Evolutionary conservation across 1,140 invertebrate genomes (phyloP), one percentile per base, ranked within the genome.

Genomic region (Cepaea nemoralis): DNA sequence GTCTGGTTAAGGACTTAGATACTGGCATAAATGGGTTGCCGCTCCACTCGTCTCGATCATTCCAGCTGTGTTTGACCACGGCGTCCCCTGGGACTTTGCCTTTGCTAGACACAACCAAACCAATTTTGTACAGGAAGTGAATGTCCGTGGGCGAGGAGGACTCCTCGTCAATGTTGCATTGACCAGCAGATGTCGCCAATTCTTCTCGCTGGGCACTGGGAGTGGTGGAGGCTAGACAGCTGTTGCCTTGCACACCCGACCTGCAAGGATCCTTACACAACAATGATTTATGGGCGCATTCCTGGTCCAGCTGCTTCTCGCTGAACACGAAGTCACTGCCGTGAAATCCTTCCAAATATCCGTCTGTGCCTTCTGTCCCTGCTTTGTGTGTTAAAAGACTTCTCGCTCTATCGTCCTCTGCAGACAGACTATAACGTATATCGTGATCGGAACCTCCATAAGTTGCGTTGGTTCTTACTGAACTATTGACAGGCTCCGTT

Each of bases 51-150:
- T 63, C 59, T 63, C 59, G 59, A 63, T 16, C 33, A 5, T 63
- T 27, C 27, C 5, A 31, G n/a, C 16, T 63, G 0, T 10, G 59
- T 63, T 31, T 63, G 27, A 31, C 27, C 1, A 31, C 6, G 0
- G 27, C 10, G 59, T 63, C 59, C 6, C 59, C 5, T 31, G 59
- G 16, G 22, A 10, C 5, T 31, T 39, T 70, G 1, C 16, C 71
- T 31, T 74, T 77, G 42, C 33, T 63, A 35, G 75, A 77, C 5
- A 77, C 48, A 35, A 77, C 66, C 22, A 77, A 33, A 40, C 75
- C 75, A 42, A 77, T 59, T 50, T 77, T 77, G 75, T 77, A 77
- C 16, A 77, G 42, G 39, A 77, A 66, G 31, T 75, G 48, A 6
- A 45, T 42, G 10, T 75, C 73, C 50, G 42, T 75, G 27, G 42